Base-by-base conservation (phyloP, 2,113 vertebrate genomes). In the Tyrannus savana region DNA sequence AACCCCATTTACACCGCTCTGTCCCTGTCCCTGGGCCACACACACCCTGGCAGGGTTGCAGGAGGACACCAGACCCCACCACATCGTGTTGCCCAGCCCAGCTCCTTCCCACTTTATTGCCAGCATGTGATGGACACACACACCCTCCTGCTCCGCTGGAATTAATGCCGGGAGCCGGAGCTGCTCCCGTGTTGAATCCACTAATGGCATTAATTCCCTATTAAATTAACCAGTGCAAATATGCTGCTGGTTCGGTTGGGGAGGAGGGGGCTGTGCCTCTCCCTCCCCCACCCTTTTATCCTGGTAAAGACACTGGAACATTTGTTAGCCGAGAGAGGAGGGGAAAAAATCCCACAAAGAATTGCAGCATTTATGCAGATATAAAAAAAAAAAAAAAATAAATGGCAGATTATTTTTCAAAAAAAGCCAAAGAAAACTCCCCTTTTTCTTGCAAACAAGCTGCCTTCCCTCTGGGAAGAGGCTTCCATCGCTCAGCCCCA, bases 201-300 rank as follows among this genome's bases (percentile, higher is more conserved):
- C 83, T 97, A 95, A 96, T 94, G 79, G 47, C 37, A 94, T 96
- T 96, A 96, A 96, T 94, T 92, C 90, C 79, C 90, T 89, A 93
- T 90, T 91, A 96, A 96, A 95, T 96, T 94, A 93, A 91, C 85
- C 75, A 87, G 87, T 44, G 66, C 87, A 96, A 97, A 95, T 92
- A 86, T 85, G 78, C 83, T 91, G 87, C 68, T 41, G 75, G 87
- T 86, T 91, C 1, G 10, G 84, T 84, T 87, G 35, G 73, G 64
- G 56, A 90, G 90, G 68, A 94, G 88, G 59, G 64, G 46, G 72
- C 14, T 69, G 67, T 55, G 37, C 58, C 56, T 93, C 58, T 89
- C 90, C 76, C 50, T 89, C 84, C 85, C 47, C 66, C 77, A 69
- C 15, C 39, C 60, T 90, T 96, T 95, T 77, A 88, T 96, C 76